These are phyloP conservation scores for Geotrypetes seraphini DNA, from an alignment of 2,797 vertebrate species.

Conservation along the genomic window DNA sequence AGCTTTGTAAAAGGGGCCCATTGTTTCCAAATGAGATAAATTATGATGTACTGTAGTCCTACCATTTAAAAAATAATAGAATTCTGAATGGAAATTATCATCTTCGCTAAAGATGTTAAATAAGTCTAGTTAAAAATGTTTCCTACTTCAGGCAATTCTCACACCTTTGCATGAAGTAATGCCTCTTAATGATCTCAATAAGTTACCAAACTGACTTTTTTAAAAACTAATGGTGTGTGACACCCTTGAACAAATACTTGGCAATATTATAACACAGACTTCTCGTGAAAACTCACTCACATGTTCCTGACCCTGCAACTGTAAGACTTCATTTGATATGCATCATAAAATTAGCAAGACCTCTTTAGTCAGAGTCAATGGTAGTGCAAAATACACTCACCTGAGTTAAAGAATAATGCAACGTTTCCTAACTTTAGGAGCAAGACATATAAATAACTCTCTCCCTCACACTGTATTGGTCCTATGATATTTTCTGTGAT, in stretches of 20 bases:
- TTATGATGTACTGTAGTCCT: too few species aligned
- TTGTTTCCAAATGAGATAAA: too few species aligned
- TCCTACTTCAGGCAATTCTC: conserved; percentile 36
- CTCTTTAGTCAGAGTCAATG: conserved; percentile 52
- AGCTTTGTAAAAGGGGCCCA: too few species aligned
- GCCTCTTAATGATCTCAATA: conserved; percentile 63
- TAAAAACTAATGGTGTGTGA: conserved; percentile 67
- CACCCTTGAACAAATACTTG: conserved; percentile 56
- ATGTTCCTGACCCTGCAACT: conserved; percentile 51
- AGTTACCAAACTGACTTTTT: conserved; percentile 71
- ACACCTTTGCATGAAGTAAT: conserved; percentile 59
- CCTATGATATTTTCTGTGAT: too few species aligned
- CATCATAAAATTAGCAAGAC: conserved; percentile 60
- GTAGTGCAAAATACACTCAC: too few species aligned
- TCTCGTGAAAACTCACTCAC: conserved; percentile 54
- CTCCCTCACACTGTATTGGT: too few species aligned
- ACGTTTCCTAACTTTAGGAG: conserved; percentile 19
- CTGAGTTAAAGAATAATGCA: conserved; percentile 13
- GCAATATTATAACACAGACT: conserved; percentile 54
- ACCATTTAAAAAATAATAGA: too few species aligned
- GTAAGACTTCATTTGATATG: conserved; percentile 60
- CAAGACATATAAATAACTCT: too few species aligned
- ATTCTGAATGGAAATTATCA: too few species aligned
- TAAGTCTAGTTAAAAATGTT: too few species aligned
- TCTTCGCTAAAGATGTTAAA: too few species aligned